Percentiles rank a stretch among this genome's conserved stretches.
These are phyloP conservation scores for Hemaris fuciformis DNA, from an alignment of 2,888 invertebrate species.

Conservation along the genomic window DNA sequence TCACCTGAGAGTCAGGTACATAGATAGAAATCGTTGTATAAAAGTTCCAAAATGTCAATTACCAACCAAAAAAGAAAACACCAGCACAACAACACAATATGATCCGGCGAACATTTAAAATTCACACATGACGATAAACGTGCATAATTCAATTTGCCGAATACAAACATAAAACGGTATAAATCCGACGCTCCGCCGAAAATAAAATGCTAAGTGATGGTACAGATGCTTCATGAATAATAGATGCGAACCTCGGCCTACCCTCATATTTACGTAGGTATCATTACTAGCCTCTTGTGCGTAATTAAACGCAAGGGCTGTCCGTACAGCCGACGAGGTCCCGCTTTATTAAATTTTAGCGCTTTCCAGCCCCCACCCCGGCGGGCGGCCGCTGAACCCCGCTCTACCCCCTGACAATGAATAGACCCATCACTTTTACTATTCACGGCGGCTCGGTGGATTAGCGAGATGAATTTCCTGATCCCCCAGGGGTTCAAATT, in stretches of 20 bases:
- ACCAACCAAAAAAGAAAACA: neutral
- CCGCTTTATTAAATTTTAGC: conserved; percentile 81
- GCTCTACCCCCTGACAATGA: conserved; percentile 51
- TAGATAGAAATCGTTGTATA: neutral
- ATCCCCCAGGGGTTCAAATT: conserved; percentile 63
- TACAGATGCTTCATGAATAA: conserved; percentile 50
- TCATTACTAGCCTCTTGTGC: conserved; percentile 71
- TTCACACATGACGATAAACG: neutral
- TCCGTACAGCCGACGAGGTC: conserved; percentile 51
- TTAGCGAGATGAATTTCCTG: conserved; percentile 77
- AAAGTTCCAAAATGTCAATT: neutral
- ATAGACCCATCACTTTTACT: conserved; percentile 80
- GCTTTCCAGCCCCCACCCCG: conserved; percentile 53
- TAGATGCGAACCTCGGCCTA: conserved; percentile 49
- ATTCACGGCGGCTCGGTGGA: conserved; percentile 71
- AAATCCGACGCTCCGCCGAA: conserved; percentile 9
- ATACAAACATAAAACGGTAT: conserved; percentile 10
- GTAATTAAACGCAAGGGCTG: conserved; percentile 77
- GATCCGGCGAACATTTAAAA: neutral
- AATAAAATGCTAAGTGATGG: conserved; percentile 21
- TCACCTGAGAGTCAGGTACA: too few species aligned
- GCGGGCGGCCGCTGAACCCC: conserved; percentile 18
- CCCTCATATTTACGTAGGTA: conserved; percentile 50
- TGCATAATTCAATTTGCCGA: conserved; percentile 14
- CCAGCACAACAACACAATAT: neutral